A percentile compares a stretch with the other conserved stretches of the same genome.
Conservation (phyloP, 1,140 invertebrate genomes). For the Cydia strobilella region DNA sequence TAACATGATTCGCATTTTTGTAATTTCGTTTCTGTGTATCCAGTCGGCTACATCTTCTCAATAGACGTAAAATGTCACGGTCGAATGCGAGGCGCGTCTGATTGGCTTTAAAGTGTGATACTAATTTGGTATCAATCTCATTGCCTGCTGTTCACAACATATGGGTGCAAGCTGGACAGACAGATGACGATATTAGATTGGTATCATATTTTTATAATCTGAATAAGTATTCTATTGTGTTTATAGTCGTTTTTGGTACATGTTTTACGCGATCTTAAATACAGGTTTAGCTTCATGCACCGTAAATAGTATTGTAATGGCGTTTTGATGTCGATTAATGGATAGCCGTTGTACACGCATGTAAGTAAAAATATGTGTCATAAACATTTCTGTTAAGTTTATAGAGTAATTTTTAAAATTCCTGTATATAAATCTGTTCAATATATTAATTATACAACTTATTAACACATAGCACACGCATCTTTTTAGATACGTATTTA, state of each 20-base stretch:
- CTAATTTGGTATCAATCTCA: neutral
- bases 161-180: neutral
- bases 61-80: slow-evolving; percentile 44
- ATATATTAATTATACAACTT: neutral
- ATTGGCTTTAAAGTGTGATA: neutral
- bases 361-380: no score
- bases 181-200: neutral
- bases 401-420: no score
- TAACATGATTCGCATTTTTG: neutral
- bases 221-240: neutral
- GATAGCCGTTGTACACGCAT: no score
- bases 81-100: slow-evolving; percentile 32
- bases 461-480: neutral
- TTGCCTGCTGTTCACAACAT: neutral
- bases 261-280: neutral
- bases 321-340: no score
- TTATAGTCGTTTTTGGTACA: neutral
- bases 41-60: slow-evolving; percentile 28
- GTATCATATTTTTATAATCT: neutral
- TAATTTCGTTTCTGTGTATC: slow-evolving; percentile 5
- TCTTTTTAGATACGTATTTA: neutral
- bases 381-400: no score
- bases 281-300: neutral
- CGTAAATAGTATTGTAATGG: no score
- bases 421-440: neutral